These are phyloP conservation scores for Ictalurus furcatus DNA, from an alignment of 2,113 vertebrate genomes.

Conservation along the genomic window DNA sequence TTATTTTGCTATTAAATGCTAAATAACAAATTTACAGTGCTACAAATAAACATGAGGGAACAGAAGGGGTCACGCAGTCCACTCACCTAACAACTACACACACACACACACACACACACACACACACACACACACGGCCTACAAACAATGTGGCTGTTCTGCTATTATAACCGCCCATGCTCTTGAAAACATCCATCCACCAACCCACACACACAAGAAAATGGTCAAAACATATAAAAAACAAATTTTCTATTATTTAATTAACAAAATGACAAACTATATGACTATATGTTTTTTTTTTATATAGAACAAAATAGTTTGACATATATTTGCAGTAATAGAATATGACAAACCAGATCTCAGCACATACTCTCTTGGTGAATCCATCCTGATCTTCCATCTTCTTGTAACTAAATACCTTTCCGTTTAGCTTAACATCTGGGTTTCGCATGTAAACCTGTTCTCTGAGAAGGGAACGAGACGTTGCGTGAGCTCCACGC, in stretches of 20 bases:
- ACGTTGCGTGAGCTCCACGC: too few relatives aligned
- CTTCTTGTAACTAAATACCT: neutral
- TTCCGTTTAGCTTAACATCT: neutral
- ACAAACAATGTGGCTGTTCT: neutral
- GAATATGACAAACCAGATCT: too few relatives aligned
- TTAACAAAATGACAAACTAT: neutral
- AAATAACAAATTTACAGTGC: neutral
- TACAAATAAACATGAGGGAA: neutral
- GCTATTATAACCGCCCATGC: neutral
- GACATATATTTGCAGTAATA: neutral
- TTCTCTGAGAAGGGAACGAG: too few relatives aligned
- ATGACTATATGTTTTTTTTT: neutral
- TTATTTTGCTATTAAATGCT: constrained; percentile 24
- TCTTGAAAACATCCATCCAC: neutral
- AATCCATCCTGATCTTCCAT: neutral
- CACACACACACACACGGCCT: neutral
- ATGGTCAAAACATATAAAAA: neutral
- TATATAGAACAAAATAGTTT: neutral
- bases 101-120: neutral
- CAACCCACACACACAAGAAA: neutral
- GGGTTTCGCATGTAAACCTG: too few relatives aligned
- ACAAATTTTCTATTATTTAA: neutral
- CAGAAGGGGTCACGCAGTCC: neutral
- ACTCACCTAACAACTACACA: neutral
- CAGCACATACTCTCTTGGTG: neutral